Evolutionary conservation across 1,140 invertebrate species (phyloP).

Genomic region (Coenobita brevimanus): DNA sequence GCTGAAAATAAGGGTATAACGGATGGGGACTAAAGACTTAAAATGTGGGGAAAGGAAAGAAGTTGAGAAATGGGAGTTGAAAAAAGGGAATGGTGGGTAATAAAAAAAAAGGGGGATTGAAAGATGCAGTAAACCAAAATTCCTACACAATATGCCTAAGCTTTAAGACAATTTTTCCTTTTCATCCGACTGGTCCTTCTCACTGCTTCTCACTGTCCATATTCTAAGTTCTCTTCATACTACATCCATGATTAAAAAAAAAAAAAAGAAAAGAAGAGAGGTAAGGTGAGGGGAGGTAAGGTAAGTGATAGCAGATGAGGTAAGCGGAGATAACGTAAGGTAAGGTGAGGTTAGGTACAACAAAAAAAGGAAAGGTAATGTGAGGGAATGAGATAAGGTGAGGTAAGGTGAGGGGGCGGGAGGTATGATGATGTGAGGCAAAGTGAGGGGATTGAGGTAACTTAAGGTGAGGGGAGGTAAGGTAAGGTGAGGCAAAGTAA

Average conservation of each 20-base stretch:
- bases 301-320: not conserved
- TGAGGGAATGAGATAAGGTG: not conserved
- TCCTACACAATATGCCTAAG: too few relatives aligned
- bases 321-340: not conserved
- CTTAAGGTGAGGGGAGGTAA: too few relatives aligned
- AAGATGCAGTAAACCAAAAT: not conserved
- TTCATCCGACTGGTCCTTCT: too few relatives aligned
- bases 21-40: not conserved
- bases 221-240: too few relatives aligned
- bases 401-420: not conserved
- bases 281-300: not conserved
- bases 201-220: too few relatives aligned
- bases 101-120: not conserved
- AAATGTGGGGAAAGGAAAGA: not conserved
- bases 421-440: too few relatives aligned
- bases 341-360: not conserved
- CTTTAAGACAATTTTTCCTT: too few relatives aligned
- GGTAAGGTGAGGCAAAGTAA: too few relatives aligned
- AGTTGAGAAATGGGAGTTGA: not conserved
- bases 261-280: too few relatives aligned
- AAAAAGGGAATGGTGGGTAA: not conserved
- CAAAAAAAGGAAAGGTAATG: not conserved
- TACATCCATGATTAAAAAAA: too few relatives aligned
- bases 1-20: not conserved
- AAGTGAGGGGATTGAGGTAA: too few relatives aligned